Percentiles rank a stretch among this genome's conserved stretches.
Evolutionary conservation across 2,888 invertebrate genomes (phyloP).

Genomic region (Xestobium rufovillosum): DNA sequence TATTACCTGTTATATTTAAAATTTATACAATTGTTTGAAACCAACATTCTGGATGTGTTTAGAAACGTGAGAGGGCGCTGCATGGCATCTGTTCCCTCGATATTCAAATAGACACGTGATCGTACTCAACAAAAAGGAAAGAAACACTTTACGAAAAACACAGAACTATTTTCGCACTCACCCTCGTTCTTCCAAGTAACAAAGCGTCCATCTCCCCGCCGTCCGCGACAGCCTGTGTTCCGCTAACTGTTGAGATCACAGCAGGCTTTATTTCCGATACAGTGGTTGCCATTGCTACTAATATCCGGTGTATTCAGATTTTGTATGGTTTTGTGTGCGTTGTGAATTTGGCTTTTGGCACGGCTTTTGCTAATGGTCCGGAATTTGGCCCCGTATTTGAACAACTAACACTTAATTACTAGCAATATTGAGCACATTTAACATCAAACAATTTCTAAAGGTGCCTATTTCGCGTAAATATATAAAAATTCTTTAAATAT

Average conservation of each 20-base stretch:
- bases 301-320: slow-evolving; percentile 11
- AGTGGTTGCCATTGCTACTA: slow-evolving; percentile 36
- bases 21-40: too few species aligned
- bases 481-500: too few species aligned
- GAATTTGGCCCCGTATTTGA: too few species aligned
- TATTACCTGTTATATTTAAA: too few species aligned
- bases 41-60: too few species aligned
- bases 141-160: background rate
- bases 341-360: slow-evolving; percentile 9
- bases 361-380: too few species aligned
- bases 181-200: slow-evolving; percentile 69
- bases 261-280: slow-evolving; percentile 45
- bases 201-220: slow-evolving; percentile 77
- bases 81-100: too few species aligned
- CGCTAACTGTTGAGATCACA: slow-evolving; percentile 52
- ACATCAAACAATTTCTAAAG: slow-evolving; percentile 27
- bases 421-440: slow-evolving; percentile 34
- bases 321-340: slow-evolving; percentile 9
- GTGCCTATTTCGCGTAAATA: too few species aligned
- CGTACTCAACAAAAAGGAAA: background rate
- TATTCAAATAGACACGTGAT: slow-evolving; percentile 4
- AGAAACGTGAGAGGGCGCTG: too few species aligned
- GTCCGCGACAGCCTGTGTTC: slow-evolving; percentile 41
- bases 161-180: slow-evolving; percentile 46
- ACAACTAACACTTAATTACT: too few species aligned